Percentiles rank a stretch among this genome's conserved stretches.
phyloP scores from a whole-genome alignment of 2,888 invertebrate species.

The Platynereis dumerilii region DNA sequence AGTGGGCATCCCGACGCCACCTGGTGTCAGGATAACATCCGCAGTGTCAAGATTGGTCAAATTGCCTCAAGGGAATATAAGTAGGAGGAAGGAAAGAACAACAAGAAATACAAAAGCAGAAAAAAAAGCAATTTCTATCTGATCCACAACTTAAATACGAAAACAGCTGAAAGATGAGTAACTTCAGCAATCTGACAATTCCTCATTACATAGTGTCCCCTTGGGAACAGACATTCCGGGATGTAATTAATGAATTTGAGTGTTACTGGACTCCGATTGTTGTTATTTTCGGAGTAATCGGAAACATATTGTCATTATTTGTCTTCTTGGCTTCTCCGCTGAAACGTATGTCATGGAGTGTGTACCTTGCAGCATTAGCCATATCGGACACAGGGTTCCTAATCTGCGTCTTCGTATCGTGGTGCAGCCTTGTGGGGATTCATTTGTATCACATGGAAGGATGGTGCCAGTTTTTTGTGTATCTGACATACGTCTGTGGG shows the following conservation, averaged over 20 bases:
- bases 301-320: constrained; percentile 22
- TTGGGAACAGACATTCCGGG: background rate
- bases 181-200: too few species aligned
- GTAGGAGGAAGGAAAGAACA: too few species aligned
- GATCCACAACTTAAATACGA: too few species aligned
- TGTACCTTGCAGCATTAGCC: constrained; percentile 27
- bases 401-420: constrained; percentile 21
- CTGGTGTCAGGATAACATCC: too few species aligned
- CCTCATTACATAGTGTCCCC: too few species aligned
- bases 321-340: constrained; percentile 22
- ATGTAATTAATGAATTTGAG: constrained; percentile 16
- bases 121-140: too few species aligned
- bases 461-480: constrained; percentile 27
- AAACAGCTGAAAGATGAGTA: too few species aligned
- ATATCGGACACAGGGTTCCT: constrained; percentile 25
- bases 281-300: constrained; percentile 21
- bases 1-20: too few species aligned
- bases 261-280: constrained; percentile 65
- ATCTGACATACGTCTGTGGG: constrained; percentile 50
- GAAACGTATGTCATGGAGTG: constrained; percentile 21
- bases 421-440: constrained; percentile 20
- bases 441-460: constrained; percentile 17
- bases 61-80: too few species aligned
- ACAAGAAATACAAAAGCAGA: too few species aligned
- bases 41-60: too few species aligned